Evolutionary conservation across 2,113 vertebrate genomes (phyloP).

Genomic region (Campylomormyrus numenius): DNA sequence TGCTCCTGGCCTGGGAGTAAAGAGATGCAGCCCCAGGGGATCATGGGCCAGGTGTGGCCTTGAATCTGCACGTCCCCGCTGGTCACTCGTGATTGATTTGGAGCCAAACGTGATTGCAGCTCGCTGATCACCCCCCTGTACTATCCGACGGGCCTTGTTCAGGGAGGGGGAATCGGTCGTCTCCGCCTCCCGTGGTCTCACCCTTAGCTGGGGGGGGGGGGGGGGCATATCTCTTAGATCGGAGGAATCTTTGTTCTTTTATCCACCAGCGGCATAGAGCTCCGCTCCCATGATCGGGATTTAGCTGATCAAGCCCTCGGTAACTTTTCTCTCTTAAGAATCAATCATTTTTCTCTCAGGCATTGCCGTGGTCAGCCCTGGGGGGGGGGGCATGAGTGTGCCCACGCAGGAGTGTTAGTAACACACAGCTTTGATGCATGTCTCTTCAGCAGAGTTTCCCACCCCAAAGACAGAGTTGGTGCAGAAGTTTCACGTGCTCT

Average conservation of each 20-base stretch:
- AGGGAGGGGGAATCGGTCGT: neutral
- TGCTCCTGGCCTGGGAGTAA: neutral
- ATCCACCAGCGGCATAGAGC: neutral
- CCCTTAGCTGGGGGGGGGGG: neutral
- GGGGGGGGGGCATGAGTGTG: neutral
- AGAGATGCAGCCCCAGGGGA: neutral
- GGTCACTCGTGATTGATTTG: neutral
- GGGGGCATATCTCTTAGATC: neutral
- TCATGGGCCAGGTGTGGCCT: neutral
- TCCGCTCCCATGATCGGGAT: neutral
- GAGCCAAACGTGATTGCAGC: neutral
- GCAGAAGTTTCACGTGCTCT: conserved; percentile 91
- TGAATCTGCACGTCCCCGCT: neutral
- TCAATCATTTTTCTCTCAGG: neutral
- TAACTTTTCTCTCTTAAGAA: neutral
- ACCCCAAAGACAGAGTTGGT: conserved; percentile 96
- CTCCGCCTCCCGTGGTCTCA: neutral
- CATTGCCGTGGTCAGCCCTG: neutral
- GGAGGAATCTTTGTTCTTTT: neutral
- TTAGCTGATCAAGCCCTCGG: neutral
- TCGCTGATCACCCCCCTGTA: neutral
- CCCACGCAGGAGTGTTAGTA: neutral
- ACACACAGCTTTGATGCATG: neutral
- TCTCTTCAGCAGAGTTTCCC: conserved; percentile 82
- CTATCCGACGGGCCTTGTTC: neutral